phyloP scores from a whole-genome alignment of 2,888 invertebrate species.

The Polydesmus complanatus region DNA sequence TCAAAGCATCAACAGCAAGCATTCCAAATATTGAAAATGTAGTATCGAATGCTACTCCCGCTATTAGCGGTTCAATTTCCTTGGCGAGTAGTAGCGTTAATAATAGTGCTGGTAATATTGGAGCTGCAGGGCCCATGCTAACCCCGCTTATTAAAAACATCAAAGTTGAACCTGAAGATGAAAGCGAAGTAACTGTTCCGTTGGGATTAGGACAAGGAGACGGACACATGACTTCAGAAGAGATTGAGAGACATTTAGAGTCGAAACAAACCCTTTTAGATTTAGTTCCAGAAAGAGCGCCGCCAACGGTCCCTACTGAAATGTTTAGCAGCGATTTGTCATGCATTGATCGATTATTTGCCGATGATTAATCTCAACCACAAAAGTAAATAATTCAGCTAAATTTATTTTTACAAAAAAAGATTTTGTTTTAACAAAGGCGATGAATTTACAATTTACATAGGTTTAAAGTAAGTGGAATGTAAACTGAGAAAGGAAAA shows the following conservation, averaged over 20 bases:
- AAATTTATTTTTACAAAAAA: background rate
- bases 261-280: constrained; percentile 66
- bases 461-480: constrained; percentile 14
- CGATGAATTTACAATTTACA: constrained; percentile 12
- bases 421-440: too few relatives aligned
- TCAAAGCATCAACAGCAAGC: background rate
- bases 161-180: constrained; percentile 8
- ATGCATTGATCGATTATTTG: constrained; percentile 51
- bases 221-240: constrained; percentile 80
- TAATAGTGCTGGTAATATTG: background rate
- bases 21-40: background rate
- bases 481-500: background rate
- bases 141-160: constrained; percentile 7
- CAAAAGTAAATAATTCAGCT: background rate
- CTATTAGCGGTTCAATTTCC: background rate
- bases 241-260: constrained; percentile 77
- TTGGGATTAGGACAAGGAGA: constrained; percentile 27
- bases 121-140: background rate
- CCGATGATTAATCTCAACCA: background rate
- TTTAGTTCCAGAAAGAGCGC: constrained; percentile 60
- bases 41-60: background rate
- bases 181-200: too few relatives aligned
- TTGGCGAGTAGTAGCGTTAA: background rate
- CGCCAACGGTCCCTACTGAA: constrained; percentile 78
- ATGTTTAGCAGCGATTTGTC: constrained; percentile 92